Percentiles rank a stretch among this genome's conserved stretches.
phyloP scores from a whole-genome alignment of 2,888 invertebrate species.

The Chloromyia formosa region DNA sequence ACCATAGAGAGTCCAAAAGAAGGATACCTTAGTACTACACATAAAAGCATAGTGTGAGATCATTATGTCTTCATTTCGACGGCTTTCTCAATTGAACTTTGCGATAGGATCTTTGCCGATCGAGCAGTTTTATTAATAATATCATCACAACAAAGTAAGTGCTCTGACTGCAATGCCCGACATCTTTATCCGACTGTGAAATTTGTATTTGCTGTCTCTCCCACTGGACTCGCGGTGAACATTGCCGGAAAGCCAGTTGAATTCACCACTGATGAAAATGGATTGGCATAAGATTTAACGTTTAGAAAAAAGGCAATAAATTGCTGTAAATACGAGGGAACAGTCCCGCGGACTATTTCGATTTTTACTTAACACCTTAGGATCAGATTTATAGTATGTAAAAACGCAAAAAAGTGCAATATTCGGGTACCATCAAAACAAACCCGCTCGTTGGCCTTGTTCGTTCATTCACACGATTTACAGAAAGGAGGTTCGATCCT shows the following conservation, averaged over 20 bases:
- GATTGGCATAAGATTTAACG: neutral
- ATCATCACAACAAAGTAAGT: slow-evolving; percentile 19
- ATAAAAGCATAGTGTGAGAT: slow-evolving; percentile 44
- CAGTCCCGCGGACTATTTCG: no score
- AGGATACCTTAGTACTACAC: neutral
- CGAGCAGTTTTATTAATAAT: slow-evolving; percentile 35
- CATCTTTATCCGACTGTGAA: slow-evolving; percentile 35
- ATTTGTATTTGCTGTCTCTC: slow-evolving; percentile 36
- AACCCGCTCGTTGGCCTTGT: no score
- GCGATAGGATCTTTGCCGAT: slow-evolving; percentile 33
- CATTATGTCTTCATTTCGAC: slow-evolving; percentile 49
- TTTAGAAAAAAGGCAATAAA: no score
- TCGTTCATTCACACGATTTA: no score
- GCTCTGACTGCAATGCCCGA: neutral
- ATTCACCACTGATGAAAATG: neutral
- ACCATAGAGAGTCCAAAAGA: neutral
- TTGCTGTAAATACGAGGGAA: no score
- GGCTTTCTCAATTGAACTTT: slow-evolving; percentile 34
- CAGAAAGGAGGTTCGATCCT: no score
- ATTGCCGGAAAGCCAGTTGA: neutral
- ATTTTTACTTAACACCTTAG: no score
- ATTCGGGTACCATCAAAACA: no score
- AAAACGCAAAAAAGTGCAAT: no score
- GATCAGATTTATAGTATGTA: no score
- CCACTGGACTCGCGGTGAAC: neutral